Evolutionary conservation across 2,797 vertebrate species (phyloP), one percentile per base, ranked within the genome.

Genomic region (Gouania willdenowi): DNA sequence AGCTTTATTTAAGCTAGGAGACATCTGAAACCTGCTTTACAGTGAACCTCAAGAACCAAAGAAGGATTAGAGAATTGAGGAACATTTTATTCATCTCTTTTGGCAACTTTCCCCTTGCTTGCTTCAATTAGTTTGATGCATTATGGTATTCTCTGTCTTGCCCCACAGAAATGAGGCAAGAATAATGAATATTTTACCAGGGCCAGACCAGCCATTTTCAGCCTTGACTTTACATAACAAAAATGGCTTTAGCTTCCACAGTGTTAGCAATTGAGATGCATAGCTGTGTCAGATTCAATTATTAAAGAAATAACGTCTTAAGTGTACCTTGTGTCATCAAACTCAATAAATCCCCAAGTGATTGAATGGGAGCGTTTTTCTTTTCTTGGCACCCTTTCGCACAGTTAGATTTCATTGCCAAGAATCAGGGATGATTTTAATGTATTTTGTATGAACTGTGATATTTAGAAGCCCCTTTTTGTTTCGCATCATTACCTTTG

Each of bases 251-350:
- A 22, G 29, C 49, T 73, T 50, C 37, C 18, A 44, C 30, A 60
- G 38, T 64, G 26, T 65, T 41, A 40, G 32, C 38, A 50, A 15
- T 36, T 2, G 35, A 65, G 49, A 39, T 52, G 37, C 56, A 44
- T 73, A 71, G 66, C 61, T 67, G 70, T 75, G 75, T 64, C 64
- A 12, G 4, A 35, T 41, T 78, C 28, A 69, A 71, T 72, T 67
- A 77, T 72, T 66, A 47, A 77, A 72, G 57, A 64, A 59, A 60
- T 63, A 64, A 22, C 42, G 44, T 38, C 34, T 54, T 71, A 64
- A 77, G 59, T 60, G 44, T 74, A 64, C 70, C 77, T 19, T 4
- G 47, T 56, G 68, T 61, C 47, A 43, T 45, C 42, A 49, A 57
- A 54, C 35, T 47, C 50, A 44, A 36, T 72, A 65, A 55, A 36